Evolutionary conservation across 2,113 vertebrate genomes (phyloP).

Genomic region (Centropus unirufus): DNA sequence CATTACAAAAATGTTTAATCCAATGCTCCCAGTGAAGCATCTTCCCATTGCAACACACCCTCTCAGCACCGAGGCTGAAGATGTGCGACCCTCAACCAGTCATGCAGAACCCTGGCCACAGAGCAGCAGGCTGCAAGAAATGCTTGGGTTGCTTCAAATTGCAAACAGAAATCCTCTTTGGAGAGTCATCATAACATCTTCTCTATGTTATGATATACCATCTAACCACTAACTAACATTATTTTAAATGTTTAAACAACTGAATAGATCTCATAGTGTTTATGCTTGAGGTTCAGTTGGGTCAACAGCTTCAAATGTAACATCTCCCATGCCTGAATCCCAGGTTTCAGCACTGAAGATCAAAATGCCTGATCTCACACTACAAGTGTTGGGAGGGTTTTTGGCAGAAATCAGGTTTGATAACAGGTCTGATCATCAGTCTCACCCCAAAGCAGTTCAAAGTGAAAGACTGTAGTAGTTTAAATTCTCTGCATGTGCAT

Average conservation of each 20-base stretch:
- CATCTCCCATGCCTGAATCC: neutral
- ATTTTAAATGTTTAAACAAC: neutral
- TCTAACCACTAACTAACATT: neutral
- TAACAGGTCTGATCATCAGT: constrained; percentile 29
- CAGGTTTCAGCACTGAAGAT: neutral
- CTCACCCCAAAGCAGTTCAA: neutral
- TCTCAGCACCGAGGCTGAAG: neutral
- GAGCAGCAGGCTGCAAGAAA: rapidly evolving
- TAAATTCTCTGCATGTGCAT: neutral
- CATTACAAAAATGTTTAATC: neutral
- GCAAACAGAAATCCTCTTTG: neutral
- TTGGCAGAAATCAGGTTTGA: neutral
- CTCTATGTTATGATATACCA: neutral
- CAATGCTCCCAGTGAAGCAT: neutral
- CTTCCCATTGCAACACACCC: neutral
- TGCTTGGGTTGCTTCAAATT: neutral
- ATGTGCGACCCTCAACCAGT: neutral
- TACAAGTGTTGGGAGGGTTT: neutral
- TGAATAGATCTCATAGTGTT: neutral
- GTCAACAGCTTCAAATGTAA: neutral
- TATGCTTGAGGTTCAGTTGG: neutral
- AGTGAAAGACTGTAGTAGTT: neutral
- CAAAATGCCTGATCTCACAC: neutral
- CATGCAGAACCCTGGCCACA: neutral
- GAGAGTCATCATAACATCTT: neutral